phyloP scores from a whole-genome alignment of 2,888 invertebrate genomes.

The Labia minor region DNA sequence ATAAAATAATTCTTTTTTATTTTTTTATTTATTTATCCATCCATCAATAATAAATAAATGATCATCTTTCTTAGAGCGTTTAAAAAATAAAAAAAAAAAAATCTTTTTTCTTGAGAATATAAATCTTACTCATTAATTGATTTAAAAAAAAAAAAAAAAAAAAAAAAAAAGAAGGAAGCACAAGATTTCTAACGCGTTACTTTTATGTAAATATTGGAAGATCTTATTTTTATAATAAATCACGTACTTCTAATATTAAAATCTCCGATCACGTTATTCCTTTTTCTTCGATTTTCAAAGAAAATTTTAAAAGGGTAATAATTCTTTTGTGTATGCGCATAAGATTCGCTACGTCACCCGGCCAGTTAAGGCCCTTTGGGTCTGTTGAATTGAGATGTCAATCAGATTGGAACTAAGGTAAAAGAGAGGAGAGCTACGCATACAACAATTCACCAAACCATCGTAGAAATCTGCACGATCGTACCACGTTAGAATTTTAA shows the following conservation, averaged over 20 bases:
- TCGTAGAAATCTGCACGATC: not conserved
- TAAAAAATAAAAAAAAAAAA: no score
- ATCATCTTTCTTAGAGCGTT: no score
- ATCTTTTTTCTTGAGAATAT: no score
- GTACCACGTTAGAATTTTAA: not conserved
- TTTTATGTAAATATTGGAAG: constrained; percentile 1
- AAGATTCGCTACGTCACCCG: constrained; percentile 1
- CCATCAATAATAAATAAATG: no score
- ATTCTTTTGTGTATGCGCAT: constrained; percentile 3
- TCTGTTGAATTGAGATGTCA: constrained; percentile 7
- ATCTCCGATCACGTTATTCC: not conserved
- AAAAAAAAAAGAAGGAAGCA: no score
- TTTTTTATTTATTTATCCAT: no score
- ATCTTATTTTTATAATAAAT: not conserved
- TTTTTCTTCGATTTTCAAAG: not conserved
- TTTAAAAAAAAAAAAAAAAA: no score
- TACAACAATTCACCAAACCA: not conserved
- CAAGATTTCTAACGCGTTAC: no score
- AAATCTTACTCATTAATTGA: no score
- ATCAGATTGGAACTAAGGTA: not conserved
- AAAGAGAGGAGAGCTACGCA: not conserved
- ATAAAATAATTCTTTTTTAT: no score
- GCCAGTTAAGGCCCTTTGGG: not conserved
- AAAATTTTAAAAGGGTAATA: constrained; percentile 13
- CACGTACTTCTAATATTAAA: constrained; percentile 1